Percentiles rank a stretch among this genome's conserved stretches.
These are phyloP conservation scores for Sceloporus tristichus DNA, from an alignment of 2,113 vertebrate species.

Conservation along the genomic window DNA sequence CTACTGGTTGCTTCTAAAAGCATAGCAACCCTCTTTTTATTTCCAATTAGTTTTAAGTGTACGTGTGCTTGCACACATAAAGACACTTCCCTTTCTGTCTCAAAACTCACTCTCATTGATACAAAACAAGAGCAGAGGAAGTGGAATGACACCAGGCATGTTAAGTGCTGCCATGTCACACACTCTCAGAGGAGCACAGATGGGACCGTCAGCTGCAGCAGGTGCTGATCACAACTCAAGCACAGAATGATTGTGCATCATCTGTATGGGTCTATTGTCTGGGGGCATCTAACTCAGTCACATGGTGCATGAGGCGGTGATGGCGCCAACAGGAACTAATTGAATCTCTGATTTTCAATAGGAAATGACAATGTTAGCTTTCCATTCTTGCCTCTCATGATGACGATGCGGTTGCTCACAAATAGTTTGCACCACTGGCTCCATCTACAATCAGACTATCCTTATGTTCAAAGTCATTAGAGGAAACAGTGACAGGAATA, in stretches of 20 bases:
- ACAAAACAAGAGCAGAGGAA: slow-evolving; percentile 58
- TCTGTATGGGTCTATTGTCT: slow-evolving; percentile 67
- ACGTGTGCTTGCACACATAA: rapidly evolving
- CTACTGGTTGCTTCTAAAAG: slow-evolving; percentile 33
- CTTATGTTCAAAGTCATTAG: neutral
- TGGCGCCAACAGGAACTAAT: slow-evolving; percentile 33
- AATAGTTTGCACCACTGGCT: slow-evolving; percentile 33
- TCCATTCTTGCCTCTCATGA: slow-evolving; percentile 20
- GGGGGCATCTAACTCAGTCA: slow-evolving; percentile 40
- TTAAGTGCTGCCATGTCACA: slow-evolving; percentile 18
- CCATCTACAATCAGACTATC: slow-evolving; percentile 49
- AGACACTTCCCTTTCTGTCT: slow-evolving; percentile 6
- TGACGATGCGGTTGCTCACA: neutral
- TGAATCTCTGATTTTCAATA: slow-evolving; percentile 63
- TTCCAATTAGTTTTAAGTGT: slow-evolving; percentile 22
- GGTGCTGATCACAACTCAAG: slow-evolving; percentile 61
- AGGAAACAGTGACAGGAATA: rapidly evolving
- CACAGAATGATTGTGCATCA: slow-evolving; percentile 63
- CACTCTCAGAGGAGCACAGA: slow-evolving; percentile 66
- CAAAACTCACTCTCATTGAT: slow-evolving; percentile 20
- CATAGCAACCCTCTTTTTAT: neutral
- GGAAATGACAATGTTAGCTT: slow-evolving; percentile 64
- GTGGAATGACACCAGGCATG: slow-evolving; percentile 50
- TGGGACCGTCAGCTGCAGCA: slow-evolving; percentile 72
- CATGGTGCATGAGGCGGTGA: neutral